Evolutionary conservation across 2,113 vertebrate species (phyloP).

Genomic region (Syngnathus scovelli): DNA sequence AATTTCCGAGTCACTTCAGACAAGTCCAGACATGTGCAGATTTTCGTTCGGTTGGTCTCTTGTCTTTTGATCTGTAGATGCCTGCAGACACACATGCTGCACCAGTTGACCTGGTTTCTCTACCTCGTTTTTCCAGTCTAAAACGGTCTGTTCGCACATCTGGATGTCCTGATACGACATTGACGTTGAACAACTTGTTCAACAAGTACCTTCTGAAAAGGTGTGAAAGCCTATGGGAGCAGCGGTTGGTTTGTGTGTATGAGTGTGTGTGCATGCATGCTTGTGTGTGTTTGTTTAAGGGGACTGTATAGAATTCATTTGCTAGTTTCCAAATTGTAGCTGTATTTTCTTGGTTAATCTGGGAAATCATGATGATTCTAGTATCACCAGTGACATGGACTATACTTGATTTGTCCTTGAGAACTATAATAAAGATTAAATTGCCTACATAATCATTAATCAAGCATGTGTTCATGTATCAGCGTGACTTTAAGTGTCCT

Average conservation of each 20-base stretch:
- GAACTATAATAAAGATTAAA: too few species aligned
- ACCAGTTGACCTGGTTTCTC: slow-evolving; percentile 9
- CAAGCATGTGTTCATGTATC: not conserved
- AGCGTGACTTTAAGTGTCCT: slow-evolving; percentile 43
- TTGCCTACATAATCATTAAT: slow-evolving; percentile 7
- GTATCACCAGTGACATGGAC: slow-evolving; percentile 1
- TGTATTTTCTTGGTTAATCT: not conserved
- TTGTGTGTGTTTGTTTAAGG: not conserved
- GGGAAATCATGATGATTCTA: not conserved
- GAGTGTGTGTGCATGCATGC: not conserved
- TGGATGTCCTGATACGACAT: slow-evolving; percentile 19
- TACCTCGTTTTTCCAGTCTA: not conserved
- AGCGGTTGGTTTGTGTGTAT: not conserved
- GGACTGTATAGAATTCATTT: not conserved
- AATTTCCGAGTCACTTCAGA: not conserved
- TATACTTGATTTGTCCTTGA: not conserved
- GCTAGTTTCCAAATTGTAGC: not conserved
- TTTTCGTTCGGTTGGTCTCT: slow-evolving; percentile 11
- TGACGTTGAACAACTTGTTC: slow-evolving; percentile 34
- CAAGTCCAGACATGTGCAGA: slow-evolving; percentile 27
- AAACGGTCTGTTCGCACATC: slow-evolving; percentile 26
- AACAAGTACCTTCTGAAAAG: slow-evolving; percentile 30
- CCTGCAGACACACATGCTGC: not conserved
- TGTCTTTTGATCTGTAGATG: slow-evolving; percentile 1
- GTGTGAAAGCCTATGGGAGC: slow-evolving; percentile 5